Evolutionary conservation across 2,113 vertebrate species (phyloP).

Genomic region (Albula goreensis): DNA sequence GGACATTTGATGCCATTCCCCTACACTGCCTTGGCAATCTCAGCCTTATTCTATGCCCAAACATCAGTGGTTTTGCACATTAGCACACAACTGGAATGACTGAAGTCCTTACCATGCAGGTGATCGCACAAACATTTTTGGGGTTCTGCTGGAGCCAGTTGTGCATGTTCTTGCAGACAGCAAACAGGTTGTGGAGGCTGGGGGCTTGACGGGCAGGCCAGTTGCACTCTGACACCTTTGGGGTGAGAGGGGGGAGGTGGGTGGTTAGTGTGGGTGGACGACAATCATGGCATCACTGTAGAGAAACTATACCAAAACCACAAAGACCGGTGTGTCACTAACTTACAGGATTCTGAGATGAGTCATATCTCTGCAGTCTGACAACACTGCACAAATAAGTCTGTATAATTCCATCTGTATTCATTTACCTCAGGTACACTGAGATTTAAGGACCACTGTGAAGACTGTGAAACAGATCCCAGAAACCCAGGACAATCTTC

Average conservation of each 20-base stretch:
- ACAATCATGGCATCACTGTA: neutral
- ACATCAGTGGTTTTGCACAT: neutral
- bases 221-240: slow-evolving; percentile 94
- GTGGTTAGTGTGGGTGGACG: neutral
- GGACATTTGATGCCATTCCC: too few species aligned
- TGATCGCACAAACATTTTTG: slow-evolving; percentile 97
- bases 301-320: too few species aligned
- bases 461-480: too few species aligned
- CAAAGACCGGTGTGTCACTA: neutral
- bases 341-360: neutral
- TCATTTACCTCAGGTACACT: neutral
- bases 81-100: neutral
- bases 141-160: slow-evolving; percentile 98
- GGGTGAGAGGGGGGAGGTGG: neutral
- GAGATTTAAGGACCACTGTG: too few species aligned
- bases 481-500: too few species aligned
- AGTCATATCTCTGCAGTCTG: neutral
- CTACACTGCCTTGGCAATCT: too few species aligned
- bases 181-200: slow-evolving; percentile 95
- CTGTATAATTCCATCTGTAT: too few species aligned
- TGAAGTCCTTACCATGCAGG: slow-evolving; percentile 85
- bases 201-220: slow-evolving; percentile 93
- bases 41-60: neutral
- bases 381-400: too few species aligned
- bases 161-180: slow-evolving; percentile 98